Base-by-base conservation (phyloP, 2,797 vertebrate genomes). In the Cygnus olor region DNA sequence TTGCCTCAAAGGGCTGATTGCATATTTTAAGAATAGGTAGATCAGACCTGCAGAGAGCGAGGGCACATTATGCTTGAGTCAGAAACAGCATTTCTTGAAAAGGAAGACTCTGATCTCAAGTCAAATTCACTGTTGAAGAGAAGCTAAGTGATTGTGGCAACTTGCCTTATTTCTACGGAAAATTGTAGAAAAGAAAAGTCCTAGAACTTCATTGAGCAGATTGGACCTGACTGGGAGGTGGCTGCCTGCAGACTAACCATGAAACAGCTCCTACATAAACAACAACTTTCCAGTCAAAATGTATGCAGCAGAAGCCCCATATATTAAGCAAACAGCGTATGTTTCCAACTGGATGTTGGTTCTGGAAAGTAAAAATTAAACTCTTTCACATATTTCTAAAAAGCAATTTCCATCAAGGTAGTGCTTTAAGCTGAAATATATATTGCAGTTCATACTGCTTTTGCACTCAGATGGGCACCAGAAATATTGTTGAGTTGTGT, bases 11-110 rank as follows among this genome's bases (percentile, higher is more conserved):
- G 76, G 84, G 3, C 8, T 83, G 57, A 87, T 89, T 93, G 53
- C 47, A n/a, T 80, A 74, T 80, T 89, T 95, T 93, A 74, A 65
- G 64, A 89, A 78, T 66, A 89, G 80, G 38, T 57, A 79, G 38
- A 32, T 79, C 66, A 90, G 54, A 88, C 73, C n/a, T 65, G 49
- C 58, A 88, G 89, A 92, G 74, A 90, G 70, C 2, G 5, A 89
- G 42, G 2, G 4, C 94, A 85, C 25, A 3, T 20, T 32, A 87
- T 85, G 20, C 34, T 64, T 68, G 34, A 88, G 73, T 85, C 45
- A 90, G 65, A 89, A 93, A 79, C 0, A 3, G 2, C 28, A 82
- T 96, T 72, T 42, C 30, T 89, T 73, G 27, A 68, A 63, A 93
- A 79, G 6, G 12, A 82, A 25, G 7, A 47, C 24, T 63, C 32